Evolutionary conservation across 2,888 invertebrate species (phyloP), one percentile per base, ranked within the genome.

Genomic region (Eulithis testata): DNA sequence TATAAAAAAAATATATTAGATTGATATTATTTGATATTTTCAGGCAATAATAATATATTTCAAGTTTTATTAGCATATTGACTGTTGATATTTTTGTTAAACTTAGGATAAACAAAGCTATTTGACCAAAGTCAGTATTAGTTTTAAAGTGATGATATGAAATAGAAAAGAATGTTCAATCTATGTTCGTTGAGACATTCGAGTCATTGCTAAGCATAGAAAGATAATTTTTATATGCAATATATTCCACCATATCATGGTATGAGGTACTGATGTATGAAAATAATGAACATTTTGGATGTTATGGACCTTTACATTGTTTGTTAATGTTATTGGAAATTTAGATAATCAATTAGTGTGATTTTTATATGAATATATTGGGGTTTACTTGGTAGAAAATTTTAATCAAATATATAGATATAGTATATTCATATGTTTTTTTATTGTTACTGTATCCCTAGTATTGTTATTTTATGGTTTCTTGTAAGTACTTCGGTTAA

Each of bases 61-160:
- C 82, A 82, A 83, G 85, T 87, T 84, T 85, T 89, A 54, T 87
- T 89, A 90, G 86, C 85, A 88, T 91, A 89, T 90, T 88, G 87
- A 90, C 90, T 91, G 91, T 92, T 92, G 87, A 91, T 91, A 71
- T 75, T 80, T 86, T 89, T 92, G 91, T 91, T 91, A 85, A 89
- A 84, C 86, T 49, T 92, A 92, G 92, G 91, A 88, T 92, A 89
- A 72, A 91, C 91, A 89, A 91, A 91, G 93, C 93, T 93, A 91
- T 91, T 90, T 91, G 93, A 93, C 93, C 93, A 93, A 93, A 93
- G 93, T 93, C 93, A 93, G 93, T 93, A 93, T 93, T 93, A 92
- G 92, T 90, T 88, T 84, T 86, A 87, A 88, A 82, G 87, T 86
- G 91, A 86, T 86, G 85, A 81, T 86, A 85, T 82, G 78, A 81